These are phyloP conservation scores for Campoletis sonorensis DNA, from an alignment of 1,140 invertebrate genomes.

Conservation along the genomic window DNA sequence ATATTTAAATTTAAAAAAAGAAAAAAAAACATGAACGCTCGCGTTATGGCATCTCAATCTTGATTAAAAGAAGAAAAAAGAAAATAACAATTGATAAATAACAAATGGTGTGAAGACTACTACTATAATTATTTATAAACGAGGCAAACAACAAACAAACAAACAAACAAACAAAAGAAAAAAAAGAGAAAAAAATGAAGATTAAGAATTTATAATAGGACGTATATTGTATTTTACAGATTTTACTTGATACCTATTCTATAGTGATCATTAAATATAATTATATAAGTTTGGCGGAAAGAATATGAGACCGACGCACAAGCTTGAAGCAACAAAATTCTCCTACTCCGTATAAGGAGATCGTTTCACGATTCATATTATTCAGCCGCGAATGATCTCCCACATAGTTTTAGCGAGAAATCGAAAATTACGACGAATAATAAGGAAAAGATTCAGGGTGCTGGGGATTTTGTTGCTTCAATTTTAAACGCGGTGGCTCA, in stretches of 20 bases:
- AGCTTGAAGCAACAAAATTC: slow-evolving; percentile 40
- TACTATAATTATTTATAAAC: slow-evolving; percentile 76
- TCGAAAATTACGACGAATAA: slow-evolving; percentile 22
- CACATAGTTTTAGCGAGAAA: slow-evolving; percentile 70
- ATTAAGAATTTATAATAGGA: slow-evolving; percentile 74
- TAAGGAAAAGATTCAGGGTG: neutral
- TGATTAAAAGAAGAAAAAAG: slow-evolving; percentile 24
- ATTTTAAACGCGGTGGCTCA: slow-evolving; percentile 5
- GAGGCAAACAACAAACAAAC: no score
- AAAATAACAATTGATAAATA: slow-evolving; percentile 63
- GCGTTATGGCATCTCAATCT: slow-evolving; percentile 45
- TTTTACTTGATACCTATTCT: slow-evolving; percentile 74
- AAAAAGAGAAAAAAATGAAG: slow-evolving; percentile 57
- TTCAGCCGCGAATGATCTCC: slow-evolving; percentile 47
- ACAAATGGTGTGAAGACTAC: slow-evolving; percentile 76
- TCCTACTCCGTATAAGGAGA: neutral
- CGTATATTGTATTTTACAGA: slow-evolving; percentile 77
- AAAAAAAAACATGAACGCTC: neutral
- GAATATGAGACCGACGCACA: slow-evolving; percentile 33
- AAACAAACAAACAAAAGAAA: neutral
- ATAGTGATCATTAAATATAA: slow-evolving; percentile 57
- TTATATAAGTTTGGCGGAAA: slow-evolving; percentile 38
- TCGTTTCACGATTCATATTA: slow-evolving; percentile 40
- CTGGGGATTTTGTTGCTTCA: slow-evolving; percentile 34
- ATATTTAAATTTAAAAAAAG: slow-evolving; percentile 70